Evolutionary conservation across 30 jellyfish, hydroid and myxozoan species (phyloP), one percentile per base, ranked within the genome.

Genomic region (Chironex yamaguchii): DNA sequence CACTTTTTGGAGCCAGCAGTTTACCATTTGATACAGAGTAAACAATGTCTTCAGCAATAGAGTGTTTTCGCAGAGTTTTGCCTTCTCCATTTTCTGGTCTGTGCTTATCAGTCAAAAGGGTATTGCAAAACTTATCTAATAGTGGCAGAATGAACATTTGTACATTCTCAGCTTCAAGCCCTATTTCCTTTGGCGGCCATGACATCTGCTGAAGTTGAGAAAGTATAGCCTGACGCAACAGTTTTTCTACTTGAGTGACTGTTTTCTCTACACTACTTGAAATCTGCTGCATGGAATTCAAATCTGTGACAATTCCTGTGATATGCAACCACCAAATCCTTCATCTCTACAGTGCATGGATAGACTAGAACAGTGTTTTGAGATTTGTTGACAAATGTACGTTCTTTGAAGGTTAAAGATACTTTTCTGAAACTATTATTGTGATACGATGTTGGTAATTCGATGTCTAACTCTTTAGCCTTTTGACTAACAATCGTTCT

Each of bases 21-120:
- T 58, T 71, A 21, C 87, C 87, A 75, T 75, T 75, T 22, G 87
- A 48, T 22, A 50, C 87, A 49, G 58, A 23, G 29, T 75, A 75
- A 27, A 75, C 62, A n/a, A 78, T 33, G 52, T 58, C 90, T 58
- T 78, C 81, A 34, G 71, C 71, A 32, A 53, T 53, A 17, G 71
- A 53, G 71, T 66, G 29, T 54, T 66, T 66, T 66, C 79, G 79
- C 79, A 66, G 63, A 66, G 79, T 23, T 32, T 53, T 4, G 71
- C 71, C 71, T 53, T 53, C 71, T 17, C 71, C 71, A 53, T 2
- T 53, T 53, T 53, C 71, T 53, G 71, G 21, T 53, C 71, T 32
- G 20, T 53, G 71, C 20, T 53, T 53, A 32, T 72, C 84, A 70
- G 84, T n/a, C 42, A 70, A 3, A 30, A 70, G 74, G 74, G 42